A percentile compares a stretch with the other conserved stretches of the same genome.
Conservation (phyloP, 2,888 invertebrate genomes). For the Agrochola litura region DNA sequence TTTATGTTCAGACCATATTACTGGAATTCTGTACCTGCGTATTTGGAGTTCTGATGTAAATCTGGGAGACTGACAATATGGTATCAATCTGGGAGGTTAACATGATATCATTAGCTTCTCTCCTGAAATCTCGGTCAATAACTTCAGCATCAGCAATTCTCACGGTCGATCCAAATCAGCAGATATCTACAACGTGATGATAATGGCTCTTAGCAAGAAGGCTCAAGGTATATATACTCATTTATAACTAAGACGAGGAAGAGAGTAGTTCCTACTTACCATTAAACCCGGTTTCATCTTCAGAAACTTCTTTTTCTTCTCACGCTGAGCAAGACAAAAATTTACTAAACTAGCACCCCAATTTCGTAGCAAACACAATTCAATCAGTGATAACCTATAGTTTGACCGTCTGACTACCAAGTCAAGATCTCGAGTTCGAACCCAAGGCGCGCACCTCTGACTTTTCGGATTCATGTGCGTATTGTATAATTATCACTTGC, state of each 20-base stretch:
- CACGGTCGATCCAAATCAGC: background rate
- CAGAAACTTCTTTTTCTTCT: background rate
- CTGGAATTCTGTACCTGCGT: no score
- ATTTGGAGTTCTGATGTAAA: no score
- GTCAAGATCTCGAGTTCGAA: no score
- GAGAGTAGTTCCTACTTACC: background rate
- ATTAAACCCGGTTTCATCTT: background rate
- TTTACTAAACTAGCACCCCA: no score
- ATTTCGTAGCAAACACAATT: background rate
- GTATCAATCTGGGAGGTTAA: no score
- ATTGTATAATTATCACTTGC: no score
- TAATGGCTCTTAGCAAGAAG: background rate
- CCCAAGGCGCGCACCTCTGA: no score
- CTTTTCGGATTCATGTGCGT: no score
- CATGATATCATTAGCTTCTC: background rate
- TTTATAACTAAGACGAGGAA: background rate
- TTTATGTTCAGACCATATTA: background rate
- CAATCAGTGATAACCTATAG: no score
- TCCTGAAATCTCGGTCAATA: background rate
- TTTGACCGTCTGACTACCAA: no score
- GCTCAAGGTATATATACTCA: no score
- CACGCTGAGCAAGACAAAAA: background rate
- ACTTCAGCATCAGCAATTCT: background rate
- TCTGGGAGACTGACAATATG: no score
- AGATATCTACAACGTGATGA: background rate